Evolutionary conservation across 2,797 vertebrate genomes (phyloP), one percentile per base, ranked within the genome.

Genomic region (Hipposideros larvatus): DNA sequence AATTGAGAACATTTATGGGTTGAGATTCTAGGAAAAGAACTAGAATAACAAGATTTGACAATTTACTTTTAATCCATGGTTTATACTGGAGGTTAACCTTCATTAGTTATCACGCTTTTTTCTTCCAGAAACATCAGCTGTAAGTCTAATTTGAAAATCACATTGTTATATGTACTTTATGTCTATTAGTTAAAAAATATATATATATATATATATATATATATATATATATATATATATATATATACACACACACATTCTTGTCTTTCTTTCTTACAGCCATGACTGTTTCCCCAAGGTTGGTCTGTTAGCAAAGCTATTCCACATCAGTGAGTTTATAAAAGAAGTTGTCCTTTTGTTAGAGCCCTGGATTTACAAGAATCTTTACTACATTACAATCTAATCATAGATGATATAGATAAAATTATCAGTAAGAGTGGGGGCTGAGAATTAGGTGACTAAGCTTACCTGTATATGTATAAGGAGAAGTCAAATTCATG

Each of bases 251-350:
- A 37, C 37, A 37, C 37, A 37, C 37, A 1, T 63, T 88, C 18
- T 79, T 74, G 22, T 68, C 15, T 94, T 82, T 37, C 13, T 90
- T 87, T 92, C 11, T 92, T 80, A 55, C 26, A 48, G 8, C 37
- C 2, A 14, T 75, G 34, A 37, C 2, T n/a, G 37, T 86, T 80
- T 80, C 41, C 74, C 21, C 53, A 65, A 18, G 46, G 63, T 34
- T 53, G 46, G 7, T 77, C 68, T 71, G 10, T 82, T 70, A 65
- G 55, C 55, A 79, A 82, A 63, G 48, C 51, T 80, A 18, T 22
- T 46, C 53, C 28, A 79, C 59, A 70, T 82, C 46, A 71, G n/a
- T 87, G 80, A 77, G 83, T 92, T 86, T 86, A 55, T 82, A 73
- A 87, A 82, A 31, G 37, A 82, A 87, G 37, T 26, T 78, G 22